Conservation (phyloP, 2,113 vertebrate genomes). For the Tiliqua scincoides region DNA sequence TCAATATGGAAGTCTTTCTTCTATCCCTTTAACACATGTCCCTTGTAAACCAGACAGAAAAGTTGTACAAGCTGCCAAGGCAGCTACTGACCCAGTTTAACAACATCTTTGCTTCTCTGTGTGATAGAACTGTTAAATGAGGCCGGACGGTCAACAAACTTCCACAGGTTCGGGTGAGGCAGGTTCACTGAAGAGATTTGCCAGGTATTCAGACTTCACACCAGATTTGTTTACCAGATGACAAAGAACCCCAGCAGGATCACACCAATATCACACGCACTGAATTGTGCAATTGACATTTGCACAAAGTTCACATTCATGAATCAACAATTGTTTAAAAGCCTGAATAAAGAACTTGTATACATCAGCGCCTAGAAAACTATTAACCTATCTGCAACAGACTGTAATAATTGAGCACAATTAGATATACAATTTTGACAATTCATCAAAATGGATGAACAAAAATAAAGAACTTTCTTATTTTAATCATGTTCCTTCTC, state of each 20-base stretch:
- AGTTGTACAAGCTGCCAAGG: neutral
- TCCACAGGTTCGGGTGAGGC: conserved; percentile 71
- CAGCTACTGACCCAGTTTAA: conserved; percentile 32
- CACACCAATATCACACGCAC: neutral
- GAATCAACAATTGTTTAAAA: conserved; percentile 70
- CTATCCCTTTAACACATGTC: conserved; percentile 29
- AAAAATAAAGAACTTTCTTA: conserved; percentile 45
- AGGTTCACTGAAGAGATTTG: conserved; percentile 57
- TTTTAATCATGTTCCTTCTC: neutral
- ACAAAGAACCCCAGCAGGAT: conserved; percentile 12
- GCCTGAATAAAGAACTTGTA: conserved; percentile 70
- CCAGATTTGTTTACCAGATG: conserved; percentile 64
- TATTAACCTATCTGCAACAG: conserved; percentile 65
- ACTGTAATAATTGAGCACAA: conserved; percentile 68
- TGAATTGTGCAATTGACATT: conserved; percentile 45
- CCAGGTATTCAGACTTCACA: conserved; percentile 72
- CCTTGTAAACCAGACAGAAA: conserved; percentile 28
- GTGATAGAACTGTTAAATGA: conserved; percentile 69
- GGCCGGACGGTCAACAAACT: conserved; percentile 51
- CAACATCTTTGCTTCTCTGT: conserved; percentile 43
- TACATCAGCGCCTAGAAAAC: conserved; percentile 64
- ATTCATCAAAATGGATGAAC: conserved; percentile 65
- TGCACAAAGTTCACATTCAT: conserved; percentile 63
- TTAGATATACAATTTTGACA: conserved; percentile 63
- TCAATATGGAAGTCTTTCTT: conserved; percentile 40